phyloP scores from a whole-genome alignment of 92 coral and sea anemone species.

The Zoanthus sociatus region DNA sequence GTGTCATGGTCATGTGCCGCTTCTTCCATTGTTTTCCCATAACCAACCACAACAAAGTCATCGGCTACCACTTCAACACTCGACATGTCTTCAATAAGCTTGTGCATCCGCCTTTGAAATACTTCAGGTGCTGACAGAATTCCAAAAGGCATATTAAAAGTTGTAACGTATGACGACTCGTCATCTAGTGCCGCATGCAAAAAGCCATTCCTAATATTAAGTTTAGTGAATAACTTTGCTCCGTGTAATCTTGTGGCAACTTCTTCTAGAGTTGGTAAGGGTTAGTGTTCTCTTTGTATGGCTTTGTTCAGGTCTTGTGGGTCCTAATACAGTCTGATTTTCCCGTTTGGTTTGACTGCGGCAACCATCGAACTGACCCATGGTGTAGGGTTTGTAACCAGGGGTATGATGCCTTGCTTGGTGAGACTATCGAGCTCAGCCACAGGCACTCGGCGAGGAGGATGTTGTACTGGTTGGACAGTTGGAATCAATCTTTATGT shows the following conservation, averaged over 20 bases:
- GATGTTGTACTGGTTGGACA: no score
- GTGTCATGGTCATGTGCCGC: neutral
- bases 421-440: neutral
- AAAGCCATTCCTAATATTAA: constrained; percentile 10
- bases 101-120: no score
- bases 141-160: neutral
- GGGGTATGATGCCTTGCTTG: no score
- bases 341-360: no score
- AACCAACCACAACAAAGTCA: neutral
- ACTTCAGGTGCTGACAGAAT: neutral
- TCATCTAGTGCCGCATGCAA: neutral
- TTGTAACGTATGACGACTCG: no score
- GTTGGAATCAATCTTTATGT: no score
- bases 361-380: no score
- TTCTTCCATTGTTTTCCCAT: neutral
- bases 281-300: no score
- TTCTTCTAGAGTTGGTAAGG: neutral
- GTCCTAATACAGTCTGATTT: no score
- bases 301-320: no score
- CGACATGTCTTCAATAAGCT: neutral
- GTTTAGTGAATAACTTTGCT: neutral
- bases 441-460: neutral
- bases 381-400: no score
- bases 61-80: neutral
- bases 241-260: no score